A percentile compares a stretch with the other conserved stretches of the same genome.
Conservation (phyloP, 2,888 invertebrate genomes). For the Plebejus melissa region DNA sequence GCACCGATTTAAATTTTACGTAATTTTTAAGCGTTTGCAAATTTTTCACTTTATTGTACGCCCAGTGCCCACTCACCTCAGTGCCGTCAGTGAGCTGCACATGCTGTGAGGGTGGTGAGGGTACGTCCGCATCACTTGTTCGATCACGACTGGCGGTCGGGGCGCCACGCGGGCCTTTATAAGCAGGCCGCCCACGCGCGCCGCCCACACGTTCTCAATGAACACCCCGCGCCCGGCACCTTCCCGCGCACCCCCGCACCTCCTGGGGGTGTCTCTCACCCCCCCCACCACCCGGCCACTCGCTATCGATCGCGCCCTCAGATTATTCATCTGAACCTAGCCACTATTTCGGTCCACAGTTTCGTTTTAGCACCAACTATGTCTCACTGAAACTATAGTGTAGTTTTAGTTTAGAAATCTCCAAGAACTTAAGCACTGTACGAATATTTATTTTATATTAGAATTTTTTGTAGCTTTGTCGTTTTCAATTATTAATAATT, state of each 20-base stretch:
- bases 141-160: constrained; percentile 63
- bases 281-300: constrained; percentile 44
- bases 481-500: background rate
- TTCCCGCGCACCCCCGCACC: constrained; percentile 39
- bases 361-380: constrained; percentile 29
- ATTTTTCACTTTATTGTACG: constrained; percentile 28
- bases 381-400: background rate
- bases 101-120: constrained; percentile 52
- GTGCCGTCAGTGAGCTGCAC: constrained; percentile 61
- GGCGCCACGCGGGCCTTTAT: constrained; percentile 62
- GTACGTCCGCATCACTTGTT: constrained; percentile 49
- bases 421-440: too few species aligned
- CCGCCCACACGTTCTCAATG: constrained; percentile 86
- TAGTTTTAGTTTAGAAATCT: background rate
- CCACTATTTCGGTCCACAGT: constrained; percentile 44
- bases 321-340: constrained; percentile 71
- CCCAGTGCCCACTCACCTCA: constrained; percentile 56
- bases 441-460: background rate
- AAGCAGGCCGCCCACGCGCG: constrained; percentile 72
- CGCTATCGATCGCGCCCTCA: constrained; percentile 71
- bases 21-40: background rate
- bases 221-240: constrained; percentile 55
- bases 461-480: background rate
- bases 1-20: constrained; percentile 8
- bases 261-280: constrained; percentile 37